Evolutionary conservation across 2,113 vertebrate genomes (phyloP).

Genomic region (Eulacestoma nigropectus): DNA sequence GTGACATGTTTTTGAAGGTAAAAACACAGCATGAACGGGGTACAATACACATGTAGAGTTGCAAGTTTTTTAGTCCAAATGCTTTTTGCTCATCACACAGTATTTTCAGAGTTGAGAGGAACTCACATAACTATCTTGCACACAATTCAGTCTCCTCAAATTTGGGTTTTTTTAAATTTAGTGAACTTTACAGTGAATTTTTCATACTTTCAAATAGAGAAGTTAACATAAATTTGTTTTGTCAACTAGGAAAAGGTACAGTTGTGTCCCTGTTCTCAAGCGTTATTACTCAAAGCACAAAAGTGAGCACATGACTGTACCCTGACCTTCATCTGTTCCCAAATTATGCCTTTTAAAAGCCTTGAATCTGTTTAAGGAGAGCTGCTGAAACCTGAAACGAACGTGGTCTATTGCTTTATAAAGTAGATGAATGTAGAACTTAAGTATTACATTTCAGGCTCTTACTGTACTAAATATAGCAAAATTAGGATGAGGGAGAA

Average conservation of each 20-base stretch:
- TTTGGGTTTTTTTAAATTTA: background rate
- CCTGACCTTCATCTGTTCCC: constrained; percentile 53
- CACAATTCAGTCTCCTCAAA: background rate
- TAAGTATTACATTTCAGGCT: constrained; percentile 43
- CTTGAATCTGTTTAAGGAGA: constrained; percentile 36
- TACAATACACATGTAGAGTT: background rate
- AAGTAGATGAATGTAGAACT: constrained; percentile 29
- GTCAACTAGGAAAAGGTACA: background rate
- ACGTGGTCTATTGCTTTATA: constrained; percentile 7
- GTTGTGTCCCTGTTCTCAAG: background rate
- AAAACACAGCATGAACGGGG: background rate
- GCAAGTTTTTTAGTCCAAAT: background rate
- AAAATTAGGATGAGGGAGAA: constrained; percentile 26
- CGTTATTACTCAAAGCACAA: constrained; percentile 12
- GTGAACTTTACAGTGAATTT: background rate
- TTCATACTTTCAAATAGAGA: background rate
- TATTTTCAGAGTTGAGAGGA: background rate
- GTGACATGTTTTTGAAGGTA: background rate
- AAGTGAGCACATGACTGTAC: constrained; percentile 2
- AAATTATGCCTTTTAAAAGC: constrained; percentile 52
- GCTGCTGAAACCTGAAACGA: constrained; percentile 42
- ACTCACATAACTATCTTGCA: background rate
- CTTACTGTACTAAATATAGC: constrained; percentile 27
- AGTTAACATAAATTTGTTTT: background rate
- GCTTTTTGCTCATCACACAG: background rate